A percentile compares a stretch with the other conserved stretches of the same genome.
These are phyloP conservation scores for Ptycholaimellus sp. DNA, from an alignment of 2,888 invertebrate species.

Conservation along the genomic window DNA sequence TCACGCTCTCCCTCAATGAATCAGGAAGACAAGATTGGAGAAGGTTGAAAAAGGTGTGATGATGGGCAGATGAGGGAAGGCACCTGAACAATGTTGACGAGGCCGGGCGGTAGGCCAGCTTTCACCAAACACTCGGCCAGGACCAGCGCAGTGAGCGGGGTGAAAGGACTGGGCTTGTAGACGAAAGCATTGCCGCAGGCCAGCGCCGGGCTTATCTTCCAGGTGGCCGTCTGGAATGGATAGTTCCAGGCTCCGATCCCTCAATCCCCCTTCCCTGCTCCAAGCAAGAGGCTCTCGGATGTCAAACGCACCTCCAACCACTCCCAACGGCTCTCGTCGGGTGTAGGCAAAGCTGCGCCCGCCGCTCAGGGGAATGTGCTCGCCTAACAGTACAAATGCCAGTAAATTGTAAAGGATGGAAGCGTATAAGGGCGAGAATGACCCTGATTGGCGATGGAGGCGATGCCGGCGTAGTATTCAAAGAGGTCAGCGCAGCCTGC, in stretches of 20 bases:
- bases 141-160: constrained; percentile 34
- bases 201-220: constrained; percentile 33
- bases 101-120: constrained; percentile 34
- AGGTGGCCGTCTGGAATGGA: constrained; percentile 34
- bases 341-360: constrained; percentile 32
- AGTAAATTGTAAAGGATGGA: too few species aligned
- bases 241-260: constrained; percentile 39
- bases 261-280: too few species aligned
- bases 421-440: too few species aligned
- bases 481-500: constrained; percentile 34
- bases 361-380: constrained; percentile 28
- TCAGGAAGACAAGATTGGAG: background rate
- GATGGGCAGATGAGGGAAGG: too few species aligned
- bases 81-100: constrained; percentile 35
- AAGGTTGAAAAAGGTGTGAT: background rate
- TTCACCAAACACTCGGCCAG: constrained; percentile 33
- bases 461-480: constrained; percentile 35
- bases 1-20: constrained; percentile 28
- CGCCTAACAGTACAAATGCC: too few species aligned
- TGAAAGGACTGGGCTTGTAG: constrained; percentile 36
- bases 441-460: too few species aligned
- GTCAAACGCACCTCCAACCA: too few species aligned
- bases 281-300: too few species aligned
- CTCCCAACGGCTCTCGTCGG: constrained; percentile 34
- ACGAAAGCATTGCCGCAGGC: constrained; percentile 36